These are phyloP conservation scores for Diplolepis rosae DNA, from an alignment of 2,888 invertebrate genomes.

Conservation along the genomic window DNA sequence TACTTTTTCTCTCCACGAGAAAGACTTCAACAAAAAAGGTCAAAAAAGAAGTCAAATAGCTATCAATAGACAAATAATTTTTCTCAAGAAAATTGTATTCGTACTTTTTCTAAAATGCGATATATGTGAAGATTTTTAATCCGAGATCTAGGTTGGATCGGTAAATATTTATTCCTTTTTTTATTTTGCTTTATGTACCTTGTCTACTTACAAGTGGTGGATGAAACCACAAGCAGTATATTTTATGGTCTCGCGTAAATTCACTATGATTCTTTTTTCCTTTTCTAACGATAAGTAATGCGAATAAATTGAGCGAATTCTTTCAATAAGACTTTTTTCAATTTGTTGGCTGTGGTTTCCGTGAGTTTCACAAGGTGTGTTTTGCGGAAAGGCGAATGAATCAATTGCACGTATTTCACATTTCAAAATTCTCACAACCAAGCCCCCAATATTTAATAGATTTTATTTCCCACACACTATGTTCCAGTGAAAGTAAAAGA, in stretches of 20 bases:
- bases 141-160: no score
- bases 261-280: not conserved
- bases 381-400: slow-evolving; percentile 24
- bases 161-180: not conserved
- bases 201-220: not conserved
- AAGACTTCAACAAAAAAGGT: no score
- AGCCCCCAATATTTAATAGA: slow-evolving; percentile 14
- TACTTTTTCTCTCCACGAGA: no score
- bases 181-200: not conserved
- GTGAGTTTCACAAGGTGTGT: not conserved
- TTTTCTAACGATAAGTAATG: slow-evolving; percentile 5
- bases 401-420: slow-evolving; percentile 4
- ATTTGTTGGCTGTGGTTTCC: not conserved
- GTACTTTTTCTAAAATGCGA: no score
- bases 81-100: no score
- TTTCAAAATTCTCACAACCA: slow-evolving; percentile 11
- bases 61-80: no score
- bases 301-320: slow-evolving; percentile 17
- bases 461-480: slow-evolving; percentile 18
- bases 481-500: slow-evolving; percentile 8
- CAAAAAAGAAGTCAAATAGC: no score
- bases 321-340: not conserved
- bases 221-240: not conserved
- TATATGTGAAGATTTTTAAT: no score
- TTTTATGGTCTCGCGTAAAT: slow-evolving; percentile 15